Evolutionary conservation across 2,113 vertebrate species (phyloP).

Genomic region (Pao palembangensis): DNA sequence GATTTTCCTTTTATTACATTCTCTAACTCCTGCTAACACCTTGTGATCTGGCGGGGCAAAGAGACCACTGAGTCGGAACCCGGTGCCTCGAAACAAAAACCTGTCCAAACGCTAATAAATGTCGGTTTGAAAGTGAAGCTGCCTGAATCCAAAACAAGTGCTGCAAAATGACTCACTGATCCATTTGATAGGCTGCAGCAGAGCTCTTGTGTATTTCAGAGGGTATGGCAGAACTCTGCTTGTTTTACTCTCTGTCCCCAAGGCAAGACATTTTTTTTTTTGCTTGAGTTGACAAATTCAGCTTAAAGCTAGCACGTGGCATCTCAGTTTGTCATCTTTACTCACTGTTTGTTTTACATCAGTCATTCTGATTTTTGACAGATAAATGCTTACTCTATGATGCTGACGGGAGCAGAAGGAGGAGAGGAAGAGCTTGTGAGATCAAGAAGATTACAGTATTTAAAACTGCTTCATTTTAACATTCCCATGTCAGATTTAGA

Average conservation of each 20-base stretch:
- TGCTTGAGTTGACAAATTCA: slow-evolving; percentile 37
- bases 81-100: too few relatives aligned
- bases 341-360: slow-evolving; percentile 41
- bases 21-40: neutral
- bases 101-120: neutral
- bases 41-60: neutral
- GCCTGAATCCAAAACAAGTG: neutral
- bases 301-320: slow-evolving; percentile 40
- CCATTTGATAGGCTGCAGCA: slow-evolving; percentile 41
- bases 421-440: neutral
- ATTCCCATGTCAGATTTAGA: neutral
- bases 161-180: slow-evolving; percentile 29
- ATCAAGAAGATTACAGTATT: neutral
- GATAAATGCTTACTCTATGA: slow-evolving; percentile 14
- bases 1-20: too few relatives aligned
- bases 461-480: slow-evolving; percentile 1
- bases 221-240: slow-evolving; percentile 28
- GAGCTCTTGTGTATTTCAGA: slow-evolving; percentile 38
- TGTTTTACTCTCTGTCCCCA: slow-evolving; percentile 43
- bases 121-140: slow-evolving; percentile 10
- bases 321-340: slow-evolving; percentile 42
- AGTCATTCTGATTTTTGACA: slow-evolving; percentile 34
- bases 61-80: neutral
- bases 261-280: slow-evolving; percentile 53
- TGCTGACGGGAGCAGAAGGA: slow-evolving; percentile 9